These are phyloP conservation scores for Gavia stellata DNA, from an alignment of 2,113 vertebrate species.

Conservation along the genomic window DNA sequence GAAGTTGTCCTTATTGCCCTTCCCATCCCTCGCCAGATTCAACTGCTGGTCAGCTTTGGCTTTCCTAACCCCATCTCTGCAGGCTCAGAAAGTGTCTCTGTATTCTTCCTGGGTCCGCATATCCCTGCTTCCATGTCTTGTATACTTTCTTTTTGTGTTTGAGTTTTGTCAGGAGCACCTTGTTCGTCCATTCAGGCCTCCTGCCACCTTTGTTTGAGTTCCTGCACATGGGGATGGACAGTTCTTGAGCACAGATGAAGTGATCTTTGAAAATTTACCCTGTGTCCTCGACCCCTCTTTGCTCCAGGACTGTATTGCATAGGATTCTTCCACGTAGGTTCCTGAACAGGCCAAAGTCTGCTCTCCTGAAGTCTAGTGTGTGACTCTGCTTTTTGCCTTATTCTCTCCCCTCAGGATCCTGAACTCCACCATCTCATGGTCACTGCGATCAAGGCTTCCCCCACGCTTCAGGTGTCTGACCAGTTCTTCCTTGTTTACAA, in stretches of 20 bases:
- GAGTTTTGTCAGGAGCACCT: background rate
- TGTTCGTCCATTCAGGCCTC: background rate
- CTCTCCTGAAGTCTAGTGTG: background rate
- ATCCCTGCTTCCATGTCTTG: background rate
- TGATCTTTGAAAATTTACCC: background rate
- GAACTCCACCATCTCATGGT: background rate
- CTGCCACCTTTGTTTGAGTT: background rate
- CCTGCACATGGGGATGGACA: background rate
- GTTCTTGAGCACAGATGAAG: background rate
- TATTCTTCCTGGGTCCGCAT: background rate
- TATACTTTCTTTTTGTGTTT: background rate
- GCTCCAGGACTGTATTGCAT: background rate
- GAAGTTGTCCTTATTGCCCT: background rate
- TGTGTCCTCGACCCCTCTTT: background rate
- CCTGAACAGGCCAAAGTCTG: background rate
- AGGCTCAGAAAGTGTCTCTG: background rate
- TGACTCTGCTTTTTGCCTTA: background rate
- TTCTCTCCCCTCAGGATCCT: background rate
- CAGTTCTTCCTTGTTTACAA: background rate
- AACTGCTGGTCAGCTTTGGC: background rate
- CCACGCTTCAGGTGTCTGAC: background rate
- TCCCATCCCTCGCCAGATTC: background rate
- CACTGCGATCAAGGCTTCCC: background rate
- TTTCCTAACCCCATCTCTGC: background rate
- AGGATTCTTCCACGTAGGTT: background rate